Evolutionary conservation across 92 coral and sea anemone genomes (phyloP).

Genomic region (Heteractis magnifica): DNA sequence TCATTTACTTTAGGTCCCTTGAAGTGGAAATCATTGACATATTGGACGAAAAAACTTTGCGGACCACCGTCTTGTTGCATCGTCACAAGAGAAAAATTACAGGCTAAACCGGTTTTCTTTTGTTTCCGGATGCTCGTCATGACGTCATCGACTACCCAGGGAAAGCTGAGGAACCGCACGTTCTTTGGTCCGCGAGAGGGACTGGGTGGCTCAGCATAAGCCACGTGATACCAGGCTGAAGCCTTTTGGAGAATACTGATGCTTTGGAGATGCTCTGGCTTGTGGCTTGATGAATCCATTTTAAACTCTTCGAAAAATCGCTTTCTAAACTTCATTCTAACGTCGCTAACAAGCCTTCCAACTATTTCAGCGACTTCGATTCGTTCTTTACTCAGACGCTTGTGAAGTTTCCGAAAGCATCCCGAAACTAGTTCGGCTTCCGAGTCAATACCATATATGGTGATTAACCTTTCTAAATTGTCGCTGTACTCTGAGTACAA

Average conservation of each 20-base stretch:
- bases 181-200: conserved; percentile 15
- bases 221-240: conserved; percentile 89
- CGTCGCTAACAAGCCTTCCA: conserved; percentile 49
- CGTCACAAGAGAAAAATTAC: background rate
- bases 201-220: conserved; percentile 48
- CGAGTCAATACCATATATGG: conserved; percentile 78
- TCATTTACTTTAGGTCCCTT: conserved; percentile 13
- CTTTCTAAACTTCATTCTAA: conserved; percentile 65
- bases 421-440: conserved; percentile 90
- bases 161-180: conserved; percentile 84
- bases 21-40: background rate
- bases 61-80: background rate
- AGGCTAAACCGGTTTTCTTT: conserved; percentile 18
- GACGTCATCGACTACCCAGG: conserved; percentile 97
- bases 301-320: conserved; percentile 85
- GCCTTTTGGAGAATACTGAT: conserved; percentile 79
- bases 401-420: conserved; percentile 80
- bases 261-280: conserved; percentile 28
- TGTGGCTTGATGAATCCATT: conserved; percentile 45
- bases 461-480: conserved; percentile 69
- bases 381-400: conserved; percentile 85
- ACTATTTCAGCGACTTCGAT: conserved; percentile 86
- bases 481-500: conserved; percentile 74
- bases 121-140: conserved; percentile 53
- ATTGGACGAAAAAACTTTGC: background rate